Evolutionary conservation across 1,140 invertebrate species (phyloP), one percentile per base, ranked within the genome.

Genomic region (Aphidius gifuensis): DNA sequence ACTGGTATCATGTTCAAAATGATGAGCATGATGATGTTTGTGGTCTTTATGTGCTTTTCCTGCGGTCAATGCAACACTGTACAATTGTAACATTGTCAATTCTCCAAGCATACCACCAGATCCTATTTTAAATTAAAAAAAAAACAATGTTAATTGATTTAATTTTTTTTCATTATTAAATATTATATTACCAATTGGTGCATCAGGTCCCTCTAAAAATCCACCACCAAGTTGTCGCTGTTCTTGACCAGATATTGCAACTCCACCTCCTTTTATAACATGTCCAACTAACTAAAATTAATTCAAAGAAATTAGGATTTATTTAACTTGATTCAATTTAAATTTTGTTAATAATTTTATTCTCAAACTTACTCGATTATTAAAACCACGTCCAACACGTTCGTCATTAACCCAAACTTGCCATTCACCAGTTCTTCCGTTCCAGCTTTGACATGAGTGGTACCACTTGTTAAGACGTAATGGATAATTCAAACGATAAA

Each of bases 321-420:
- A 55, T 54, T 51, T 42, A 43, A 61, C 4, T 60, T 43, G 49
- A n/a, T 23, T 60, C 48, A 57, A 57, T 43, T 46, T 44, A 16
- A 43, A n/a, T 42, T 4, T 51, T 46, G 50, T 62, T 38, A 59
- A 38, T 9, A 32, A 11, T 38, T 43, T 11, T 21, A 48, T 54
- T 5, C n/a, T 9, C 16, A n/a, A 38, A 65, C 63, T 88, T 81
- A 92, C 90, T 81, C 90, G 85, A 76, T 92, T 92, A 77, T 92
- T 87, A 77, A 90, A 92, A 58, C 91, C 91, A 71, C 90, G 83
- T 63, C 90, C 90, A 38, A 92, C 89, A 65, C 90, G 83, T 73
- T 92, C 90, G 39, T 87, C 86, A 74, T 92, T 91, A 50, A 93
- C 86, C 90, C 90, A 92, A 58, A 92, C 86, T 79, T 92, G 90